Conservation (phyloP, 2,888 invertebrate genomes). For the Chloroclystis v-ata region DNA sequence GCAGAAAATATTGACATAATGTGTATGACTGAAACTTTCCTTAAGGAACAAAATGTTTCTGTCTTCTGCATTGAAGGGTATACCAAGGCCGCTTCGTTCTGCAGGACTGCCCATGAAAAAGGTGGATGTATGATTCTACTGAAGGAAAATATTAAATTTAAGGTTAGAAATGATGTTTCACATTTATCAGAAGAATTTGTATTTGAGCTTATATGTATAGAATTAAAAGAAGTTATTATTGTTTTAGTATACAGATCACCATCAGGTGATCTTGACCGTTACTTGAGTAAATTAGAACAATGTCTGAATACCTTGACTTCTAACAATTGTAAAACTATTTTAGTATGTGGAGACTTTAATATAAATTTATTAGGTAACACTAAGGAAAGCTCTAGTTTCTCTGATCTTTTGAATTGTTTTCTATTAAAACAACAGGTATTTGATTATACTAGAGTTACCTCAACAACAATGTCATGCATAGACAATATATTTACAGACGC, state of each 20-base stretch:
- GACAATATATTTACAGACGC: too few species aligned
- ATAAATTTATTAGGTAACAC: too few species aligned
- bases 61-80: neutral
- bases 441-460: too few species aligned
- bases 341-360: too few species aligned
- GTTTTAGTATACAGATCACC: neutral
- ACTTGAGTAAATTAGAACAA: neutral
- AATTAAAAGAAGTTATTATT: neutral
- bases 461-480: too few species aligned
- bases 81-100: neutral
- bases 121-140: neutral
- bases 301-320: neutral
- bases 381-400: too few species aligned
- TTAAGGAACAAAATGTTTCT: neutral
- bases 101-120: neutral
- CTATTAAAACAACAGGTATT: too few species aligned
- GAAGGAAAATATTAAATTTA: neutral
- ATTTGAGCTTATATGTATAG: neutral
- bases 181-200: neutral
- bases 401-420: too few species aligned
- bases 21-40: neutral
- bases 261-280: neutral
- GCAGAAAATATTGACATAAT: neutral
- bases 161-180: neutral
- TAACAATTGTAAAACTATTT: too few species aligned